Percentiles rank a stretch among this genome's conserved stretches.
phyloP scores from a whole-genome alignment of 2,113 vertebrate genomes.

The Pteruthius melanotis region DNA sequence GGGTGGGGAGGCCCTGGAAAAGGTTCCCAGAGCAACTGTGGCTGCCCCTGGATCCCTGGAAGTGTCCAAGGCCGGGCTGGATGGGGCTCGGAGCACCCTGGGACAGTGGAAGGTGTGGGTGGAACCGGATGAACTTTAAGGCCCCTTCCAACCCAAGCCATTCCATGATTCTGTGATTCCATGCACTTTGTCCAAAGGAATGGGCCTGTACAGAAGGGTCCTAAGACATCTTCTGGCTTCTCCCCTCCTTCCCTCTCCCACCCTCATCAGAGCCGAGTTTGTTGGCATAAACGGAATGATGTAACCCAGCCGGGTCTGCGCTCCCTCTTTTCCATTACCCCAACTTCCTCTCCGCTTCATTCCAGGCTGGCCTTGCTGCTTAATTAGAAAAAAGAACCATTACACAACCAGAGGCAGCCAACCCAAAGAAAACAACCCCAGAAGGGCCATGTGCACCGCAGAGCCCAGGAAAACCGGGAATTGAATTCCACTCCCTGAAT shows the following conservation, averaged over 20 bases:
- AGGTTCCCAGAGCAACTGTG: neutral
- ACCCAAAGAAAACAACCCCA: neutral
- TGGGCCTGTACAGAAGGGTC: rapidly evolving
- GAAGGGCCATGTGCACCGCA: conserved; percentile 29
- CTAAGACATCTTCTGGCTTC: neutral
- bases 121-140: neutral
- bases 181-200: neutral
- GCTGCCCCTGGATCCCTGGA: neutral
- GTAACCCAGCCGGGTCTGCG: neutral
- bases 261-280: neutral
- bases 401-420: neutral
- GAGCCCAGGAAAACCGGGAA: conserved; percentile 59
- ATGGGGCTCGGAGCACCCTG: neutral
- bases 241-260: neutral
- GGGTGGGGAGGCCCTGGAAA: neutral
- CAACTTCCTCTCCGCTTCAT: neutral
- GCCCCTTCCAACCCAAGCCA: neutral
- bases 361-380: neutral
- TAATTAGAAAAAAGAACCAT: neutral
- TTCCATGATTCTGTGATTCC: neutral
- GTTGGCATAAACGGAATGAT: neutral
- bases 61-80: neutral
- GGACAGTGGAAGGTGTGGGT: neutral
- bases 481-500: conserved; percentile 60
- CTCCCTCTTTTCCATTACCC: neutral